Evolutionary conservation across 2,888 invertebrate species (phyloP), one percentile per base, ranked within the genome.

Genomic region (Himalopsyche kuldschensis): DNA sequence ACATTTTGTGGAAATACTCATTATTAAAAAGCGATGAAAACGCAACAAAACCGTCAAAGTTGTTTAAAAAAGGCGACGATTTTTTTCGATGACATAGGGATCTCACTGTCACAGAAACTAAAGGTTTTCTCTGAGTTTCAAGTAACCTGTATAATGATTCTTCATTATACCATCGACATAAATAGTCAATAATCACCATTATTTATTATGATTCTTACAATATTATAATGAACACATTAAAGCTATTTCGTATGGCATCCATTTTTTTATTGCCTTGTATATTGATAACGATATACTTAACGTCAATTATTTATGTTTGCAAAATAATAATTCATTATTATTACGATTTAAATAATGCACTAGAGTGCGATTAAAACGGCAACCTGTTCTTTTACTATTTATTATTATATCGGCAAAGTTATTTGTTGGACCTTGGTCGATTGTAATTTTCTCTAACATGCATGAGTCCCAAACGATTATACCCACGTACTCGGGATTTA

Each of bases 191-290:
- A 41, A 41, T 41, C 11, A 41, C 15, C 15, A 15, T 15, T 41
- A 41, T 41, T 41, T 41, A 15, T 15, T 15, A 35, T 35, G 1
- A 35, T 35, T 10, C 79, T 27, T 78, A 47, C 15, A 69, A 20
- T 78, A 82, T 27, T 78, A 79, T 20, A 55, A 31, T 41, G 35
- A 69, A 79, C 79, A 82, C n/a, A 82, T 41, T 30, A 24, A 17
- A 24, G 79, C n/a, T 31, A 27, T 79, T 78, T 46, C 79, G 47
- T 82, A 79, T 79, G 76, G 63, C 79, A 79, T 48, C 31, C 79
- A 15, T 79, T 82, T 41, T n/a, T 82, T 82, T 82, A 82, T 79
- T 79, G 75, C 75, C 24, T 20, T 41, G 35, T 69, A 63, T 69
- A 63, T 80, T 75, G 82, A 82, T 82, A 82, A 82, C 69, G 30